These are phyloP conservation scores for Morone chrysops DNA, from an alignment of 2,113 vertebrate species.

Conservation along the genomic window DNA sequence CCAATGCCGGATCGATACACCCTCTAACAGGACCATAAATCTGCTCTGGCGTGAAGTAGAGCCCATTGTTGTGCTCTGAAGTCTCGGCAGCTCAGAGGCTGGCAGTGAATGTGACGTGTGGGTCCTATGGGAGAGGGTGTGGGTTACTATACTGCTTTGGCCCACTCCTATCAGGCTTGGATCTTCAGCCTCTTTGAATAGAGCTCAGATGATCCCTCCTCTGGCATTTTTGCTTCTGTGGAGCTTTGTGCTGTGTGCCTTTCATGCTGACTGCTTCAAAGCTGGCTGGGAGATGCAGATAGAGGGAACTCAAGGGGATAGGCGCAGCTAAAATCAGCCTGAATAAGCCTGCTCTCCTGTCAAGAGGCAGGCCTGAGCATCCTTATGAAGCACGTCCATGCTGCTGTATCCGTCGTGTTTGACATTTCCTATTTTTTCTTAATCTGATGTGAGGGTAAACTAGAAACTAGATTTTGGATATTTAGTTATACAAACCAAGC, in stretches of 20 bases:
- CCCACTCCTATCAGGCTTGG: conserved; percentile 54
- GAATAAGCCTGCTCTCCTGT: conserved; percentile 4
- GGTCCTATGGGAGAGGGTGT: conserved; percentile 50
- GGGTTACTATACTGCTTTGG: conserved; percentile 41
- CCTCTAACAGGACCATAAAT: conserved; percentile 49
- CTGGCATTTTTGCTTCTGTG: conserved; percentile 62
- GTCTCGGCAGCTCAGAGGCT: conserved; percentile 1
- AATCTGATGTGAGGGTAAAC: background rate
- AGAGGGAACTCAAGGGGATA: conserved; percentile 25
- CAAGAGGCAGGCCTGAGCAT: conserved; percentile 7
- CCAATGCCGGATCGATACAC: conserved; percentile 49
- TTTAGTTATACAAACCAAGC: background rate
- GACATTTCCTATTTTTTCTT: background rate
- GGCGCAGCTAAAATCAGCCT: conserved; percentile 26
- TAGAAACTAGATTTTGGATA: background rate
- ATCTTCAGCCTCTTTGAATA: conserved; percentile 67
- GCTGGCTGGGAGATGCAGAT: conserved; percentile 49
- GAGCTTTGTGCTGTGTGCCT: conserved; percentile 65
- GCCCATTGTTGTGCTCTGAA: conserved; percentile 40
- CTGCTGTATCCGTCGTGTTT: background rate
- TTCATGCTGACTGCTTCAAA: conserved; percentile 70
- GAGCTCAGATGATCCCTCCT: conserved; percentile 55
- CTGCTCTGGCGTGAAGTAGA: conserved; percentile 17
- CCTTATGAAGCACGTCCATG: background rate
- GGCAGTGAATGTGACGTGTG: conserved; percentile 6